A percentile compares a stretch with the other conserved stretches of the same genome.
Evolutionary conservation across 2,113 vertebrate genomes (phyloP).

Genomic region (Halcyon malimbica): DNA sequence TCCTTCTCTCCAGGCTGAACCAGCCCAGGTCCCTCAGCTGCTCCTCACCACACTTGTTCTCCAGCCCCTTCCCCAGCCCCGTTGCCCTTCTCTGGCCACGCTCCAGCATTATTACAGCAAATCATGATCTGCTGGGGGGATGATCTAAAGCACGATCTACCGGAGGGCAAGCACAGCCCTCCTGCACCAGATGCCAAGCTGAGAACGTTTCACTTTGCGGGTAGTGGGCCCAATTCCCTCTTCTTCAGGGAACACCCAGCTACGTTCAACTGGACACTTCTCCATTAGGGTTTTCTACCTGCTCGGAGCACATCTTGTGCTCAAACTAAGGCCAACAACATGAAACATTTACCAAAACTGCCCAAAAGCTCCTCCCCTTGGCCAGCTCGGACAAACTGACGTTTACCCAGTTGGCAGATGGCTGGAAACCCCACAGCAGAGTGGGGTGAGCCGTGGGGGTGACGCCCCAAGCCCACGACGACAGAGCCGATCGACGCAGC

Average conservation of each 20-base stretch:
- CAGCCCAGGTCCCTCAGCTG: too few species aligned
- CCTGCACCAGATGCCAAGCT: not conserved
- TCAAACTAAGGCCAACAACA: rapidly evolving
- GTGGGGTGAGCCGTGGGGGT: too few species aligned
- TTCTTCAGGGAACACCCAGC: too few species aligned
- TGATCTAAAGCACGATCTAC: too few species aligned
- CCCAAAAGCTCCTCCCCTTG: rapidly evolving
- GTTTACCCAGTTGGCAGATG: rapidly evolving
- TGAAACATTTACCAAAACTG: rapidly evolving
- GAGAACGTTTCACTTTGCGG: not conserved
- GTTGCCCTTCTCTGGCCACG: not conserved
- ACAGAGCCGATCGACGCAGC: too few species aligned
- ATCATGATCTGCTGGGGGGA: too few species aligned
- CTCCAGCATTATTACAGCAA: too few species aligned
- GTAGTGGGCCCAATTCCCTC: rapidly evolving
- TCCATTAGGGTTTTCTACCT: not conserved
- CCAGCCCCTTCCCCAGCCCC: too few species aligned
- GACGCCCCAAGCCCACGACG: too few species aligned
- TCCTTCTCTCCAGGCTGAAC: too few species aligned
- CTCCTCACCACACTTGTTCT: too few species aligned
- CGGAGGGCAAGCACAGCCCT: rapidly evolving
- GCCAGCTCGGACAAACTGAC: not conserved
- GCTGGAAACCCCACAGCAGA: too few species aligned
- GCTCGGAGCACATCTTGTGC: rapidly evolving
- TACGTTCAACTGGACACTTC: not conserved